Percentiles rank a stretch among this genome's conserved stretches.
Conservation (phyloP, 1,140 invertebrate genomes). For the Procambarus virginalis region DNA sequence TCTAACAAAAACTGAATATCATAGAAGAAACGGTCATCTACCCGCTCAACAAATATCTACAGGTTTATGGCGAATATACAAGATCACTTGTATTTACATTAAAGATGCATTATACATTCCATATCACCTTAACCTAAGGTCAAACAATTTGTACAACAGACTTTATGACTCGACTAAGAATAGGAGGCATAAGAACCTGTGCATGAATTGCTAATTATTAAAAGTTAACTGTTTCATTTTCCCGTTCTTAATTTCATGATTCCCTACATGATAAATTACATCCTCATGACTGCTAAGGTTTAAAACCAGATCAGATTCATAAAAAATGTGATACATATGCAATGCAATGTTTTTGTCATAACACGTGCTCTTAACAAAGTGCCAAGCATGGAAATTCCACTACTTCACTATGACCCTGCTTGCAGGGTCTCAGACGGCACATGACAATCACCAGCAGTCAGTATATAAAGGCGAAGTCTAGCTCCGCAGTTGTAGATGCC, state of each 20-base stretch:
- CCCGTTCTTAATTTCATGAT: conserved; percentile 14
- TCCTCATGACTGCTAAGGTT: not conserved
- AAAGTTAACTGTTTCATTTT: conserved; percentile 1
- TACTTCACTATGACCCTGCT: conserved; percentile 46
- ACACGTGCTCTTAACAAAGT: conserved; percentile 52
- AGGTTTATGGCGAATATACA: conserved; percentile 46
- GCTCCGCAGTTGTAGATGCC: not conserved
- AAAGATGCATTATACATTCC: conserved; percentile 38
- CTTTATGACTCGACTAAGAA: conserved; percentile 43
- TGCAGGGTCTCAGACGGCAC: conserved; percentile 41
- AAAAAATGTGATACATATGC: conserved; percentile 27
- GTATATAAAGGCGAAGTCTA: not conserved
- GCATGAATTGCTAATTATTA: conserved; percentile 36
- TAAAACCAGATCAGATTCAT: conserved; percentile 12
- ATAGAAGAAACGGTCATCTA: conserved; percentile 44
- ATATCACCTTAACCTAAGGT: conserved; percentile 41
- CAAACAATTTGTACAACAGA: conserved; percentile 51
- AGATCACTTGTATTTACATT: conserved; percentile 52
- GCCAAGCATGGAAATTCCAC: conserved; percentile 39
- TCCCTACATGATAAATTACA: conserved; percentile 5
- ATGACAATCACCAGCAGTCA: conserved; percentile 46
- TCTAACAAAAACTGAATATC: conserved; percentile 43
- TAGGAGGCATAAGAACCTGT: conserved; percentile 42
- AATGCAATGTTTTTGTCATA: conserved; percentile 46
- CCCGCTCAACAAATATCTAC: conserved; percentile 52